Percentiles rank a stretch among this genome's conserved stretches.
phyloP scores from a whole-genome alignment of 2,113 vertebrate genomes.

The Pholis gunnellus region DNA sequence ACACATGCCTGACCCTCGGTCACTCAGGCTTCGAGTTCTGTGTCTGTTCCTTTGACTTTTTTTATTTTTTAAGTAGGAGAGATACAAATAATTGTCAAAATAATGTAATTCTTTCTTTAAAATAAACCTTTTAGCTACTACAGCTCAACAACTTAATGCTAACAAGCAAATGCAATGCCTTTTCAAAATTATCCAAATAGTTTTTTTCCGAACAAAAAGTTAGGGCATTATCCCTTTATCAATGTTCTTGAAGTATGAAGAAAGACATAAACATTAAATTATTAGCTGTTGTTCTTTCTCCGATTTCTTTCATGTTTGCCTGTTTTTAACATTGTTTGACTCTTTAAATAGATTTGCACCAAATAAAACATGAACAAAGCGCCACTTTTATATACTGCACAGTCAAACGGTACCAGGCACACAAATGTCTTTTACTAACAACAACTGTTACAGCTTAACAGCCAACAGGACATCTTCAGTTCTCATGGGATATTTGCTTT shows the following conservation, averaged over 20 bases:
- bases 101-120: neutral
- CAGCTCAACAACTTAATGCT: constrained; percentile 29
- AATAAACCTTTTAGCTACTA: constrained; percentile 3
- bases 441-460: neutral
- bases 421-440: constrained; percentile 15
- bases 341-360: constrained; percentile 35
- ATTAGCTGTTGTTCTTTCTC: neutral
- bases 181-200: constrained; percentile 56
- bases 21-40: neutral
- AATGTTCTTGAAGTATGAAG: constrained; percentile 18
- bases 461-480: neutral
- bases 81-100: neutral
- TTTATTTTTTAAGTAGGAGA: neutral
- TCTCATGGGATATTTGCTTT: neutral
- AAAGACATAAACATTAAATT: neutral
- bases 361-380: constrained; percentile 25
- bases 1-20: constrained; percentile 36
- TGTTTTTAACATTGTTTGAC: constrained; percentile 9
- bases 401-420: neutral
- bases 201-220: constrained; percentile 34
- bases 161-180: constrained; percentile 60
- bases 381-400: constrained; percentile 21
- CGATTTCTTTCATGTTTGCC: neutral
- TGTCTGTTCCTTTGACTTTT: constrained; percentile 20
- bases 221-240: constrained; percentile 62